Base-by-base conservation (phyloP, 2,113 vertebrate species). In the Baryphthengus martii region DNA sequence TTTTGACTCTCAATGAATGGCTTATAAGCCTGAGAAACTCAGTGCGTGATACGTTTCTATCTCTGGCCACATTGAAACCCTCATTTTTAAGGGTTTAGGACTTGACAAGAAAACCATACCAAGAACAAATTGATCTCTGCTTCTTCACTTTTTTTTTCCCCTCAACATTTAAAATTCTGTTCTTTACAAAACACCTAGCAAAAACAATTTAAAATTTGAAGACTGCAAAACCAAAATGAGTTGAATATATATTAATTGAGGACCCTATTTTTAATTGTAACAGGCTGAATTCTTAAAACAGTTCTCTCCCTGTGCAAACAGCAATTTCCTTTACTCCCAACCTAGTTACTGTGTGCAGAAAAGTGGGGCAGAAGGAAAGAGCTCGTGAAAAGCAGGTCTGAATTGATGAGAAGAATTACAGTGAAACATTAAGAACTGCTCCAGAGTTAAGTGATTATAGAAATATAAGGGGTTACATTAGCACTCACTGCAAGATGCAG, bases 1-100 rank as follows among this genome's bases (percentile, higher is more conserved):
- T 78, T 93, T 89, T 81, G 67, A 93, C 89, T 95, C 88, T 81
- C 86, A 85, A 56, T 65, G 45, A 95, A 89, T 42, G 20, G 35
- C 39, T 80, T 94, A 70, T 62, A 90, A 95, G 45, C 33, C 37
- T 88, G 37, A 85, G 52, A 75, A 90, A 53, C 53, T 45, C 63
- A 13, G 13, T 37, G 10, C 5, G 2, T 89, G 83, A 79, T 70
- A 71, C 25, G 44, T 71, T 56, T 86, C 79, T 83, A 7, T 33
- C 76, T 84, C 61, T 78, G 85, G 56, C 33, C 56, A 65, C 39
- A 68, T 7, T 28, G 40, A 94, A 93, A 78, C 44, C 19, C 52
- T 90, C 21, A 92, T 89, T 95, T 96, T 86, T 75, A 80, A 87
- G 47, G 44, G 79, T 67, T 91, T 87, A 58, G 52, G 58, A 71